Evolutionary conservation across 2,797 vertebrate species (phyloP), one percentile per base, ranked within the genome.

Genomic region (Pogoniulus pusillus): DNA sequence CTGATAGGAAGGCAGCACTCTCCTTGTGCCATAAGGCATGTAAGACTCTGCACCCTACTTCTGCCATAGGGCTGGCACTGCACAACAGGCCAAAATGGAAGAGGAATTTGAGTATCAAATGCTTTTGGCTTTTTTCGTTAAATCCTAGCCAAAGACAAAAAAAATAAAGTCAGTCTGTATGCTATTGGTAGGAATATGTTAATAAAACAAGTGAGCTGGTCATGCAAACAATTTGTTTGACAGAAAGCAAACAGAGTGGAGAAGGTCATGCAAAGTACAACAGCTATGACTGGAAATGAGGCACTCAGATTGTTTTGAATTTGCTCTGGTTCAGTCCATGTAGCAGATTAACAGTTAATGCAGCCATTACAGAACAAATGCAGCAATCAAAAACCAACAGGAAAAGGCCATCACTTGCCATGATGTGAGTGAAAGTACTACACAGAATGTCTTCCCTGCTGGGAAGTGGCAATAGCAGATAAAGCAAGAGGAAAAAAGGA

Each of bases 331-430:
- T 87, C 72, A 62, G 22, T 8, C 3, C 5, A 35, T 20, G 59
- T 34, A 91, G 90, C 29, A 89, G 39, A 75, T 30, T 77, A 91
- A 90, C 76, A 85, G 88, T 93, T 93, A 94, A 93, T 60, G 47
- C 60, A 69, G 43, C 7, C 53, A 63, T 57, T 63, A 89, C 47
- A 63, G 84, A 82, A 54, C 81, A 93, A 95, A 82, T 17, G 37
- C 39, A 71, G 58, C 0, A 8, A 75, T 70, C 37, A 90, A 81
- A 95, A 93, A 72, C 13, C 55, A 75, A 92, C 87, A 95, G 88
- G 88, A 94, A 96, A 95, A 93, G 82, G 73, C 82, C 79, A 90
- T 24, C 15, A 2, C 47, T 85, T 91, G 78, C 82, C 63, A 63
- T 78, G 87, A 81, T 39, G 45, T 34, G 35, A 85, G 32, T 4